phyloP scores from a whole-genome alignment of 2,797 vertebrate species.

The Coregonus ussuriensis region DNA sequence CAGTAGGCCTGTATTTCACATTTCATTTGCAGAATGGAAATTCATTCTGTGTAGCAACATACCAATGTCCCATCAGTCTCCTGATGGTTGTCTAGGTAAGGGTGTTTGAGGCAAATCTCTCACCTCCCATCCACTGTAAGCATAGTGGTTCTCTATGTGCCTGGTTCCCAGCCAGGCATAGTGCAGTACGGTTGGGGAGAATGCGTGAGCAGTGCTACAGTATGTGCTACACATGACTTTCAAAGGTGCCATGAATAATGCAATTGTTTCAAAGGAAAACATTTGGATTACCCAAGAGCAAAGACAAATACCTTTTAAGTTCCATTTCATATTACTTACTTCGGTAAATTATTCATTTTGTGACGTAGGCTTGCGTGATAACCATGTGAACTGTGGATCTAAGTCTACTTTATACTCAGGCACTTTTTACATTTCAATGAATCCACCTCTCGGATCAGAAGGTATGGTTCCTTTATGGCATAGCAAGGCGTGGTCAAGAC shows the following conservation, averaged over 20 bases:
- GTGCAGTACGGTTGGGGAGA: slow-evolving; percentile 56
- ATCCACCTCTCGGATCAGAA: slow-evolving; percentile 8
- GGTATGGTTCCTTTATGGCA: not conserved
- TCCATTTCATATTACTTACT: slow-evolving; percentile 61
- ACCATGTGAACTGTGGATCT: slow-evolving; percentile 33
- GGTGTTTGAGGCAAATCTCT: slow-evolving; percentile 44
- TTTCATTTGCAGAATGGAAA: slow-evolving; percentile 18
- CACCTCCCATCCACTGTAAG: slow-evolving; percentile 40
- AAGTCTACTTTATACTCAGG: not conserved
- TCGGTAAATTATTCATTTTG: slow-evolving; percentile 49
- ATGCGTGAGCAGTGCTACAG: slow-evolving; percentile 40
- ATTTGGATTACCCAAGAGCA: slow-evolving; percentile 69
- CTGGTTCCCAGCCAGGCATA: slow-evolving; percentile 67
- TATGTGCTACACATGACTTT: slow-evolving; percentile 62
- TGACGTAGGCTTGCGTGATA: slow-evolving; percentile 31
- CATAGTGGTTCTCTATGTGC: slow-evolving; percentile 55
- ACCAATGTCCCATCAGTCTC: slow-evolving; percentile 4
- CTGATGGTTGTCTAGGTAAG: slow-evolving; percentile 28
- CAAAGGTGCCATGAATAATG: slow-evolving; percentile 73
- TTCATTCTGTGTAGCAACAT: slow-evolving; percentile 16
- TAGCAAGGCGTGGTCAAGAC: not conserved
- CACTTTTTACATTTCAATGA: slow-evolving; percentile 6
- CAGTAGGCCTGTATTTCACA: slow-evolving; percentile 2
- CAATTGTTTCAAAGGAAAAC: slow-evolving; percentile 63
- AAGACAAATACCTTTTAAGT: slow-evolving; percentile 74